Evolutionary conservation across 2,797 vertebrate genomes (phyloP).

Genomic region (Helostoma temminkii): DNA sequence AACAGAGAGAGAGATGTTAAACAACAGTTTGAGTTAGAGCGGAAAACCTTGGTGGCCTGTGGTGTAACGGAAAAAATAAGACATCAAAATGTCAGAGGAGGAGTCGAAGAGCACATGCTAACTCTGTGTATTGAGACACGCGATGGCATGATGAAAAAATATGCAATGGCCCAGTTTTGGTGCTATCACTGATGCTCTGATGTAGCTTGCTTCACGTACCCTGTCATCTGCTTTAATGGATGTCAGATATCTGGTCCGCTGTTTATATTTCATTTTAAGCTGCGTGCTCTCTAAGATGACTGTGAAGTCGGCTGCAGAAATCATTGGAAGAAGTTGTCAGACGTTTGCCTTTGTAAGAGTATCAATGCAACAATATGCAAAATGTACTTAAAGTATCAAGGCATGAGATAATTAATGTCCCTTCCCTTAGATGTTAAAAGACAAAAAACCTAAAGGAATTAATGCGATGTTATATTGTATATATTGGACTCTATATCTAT

Average conservation of each 20-base stretch:
- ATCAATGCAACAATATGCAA: too few relatives aligned
- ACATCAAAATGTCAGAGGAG: slow-evolving; percentile 32
- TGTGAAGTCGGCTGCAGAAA: too few relatives aligned
- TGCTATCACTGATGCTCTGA: slow-evolving; percentile 4
- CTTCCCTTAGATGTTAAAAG: too few relatives aligned
- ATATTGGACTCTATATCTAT: too few relatives aligned
- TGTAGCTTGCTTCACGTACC: neutral
- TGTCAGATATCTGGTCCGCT: slow-evolving; percentile 1
- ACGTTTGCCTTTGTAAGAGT: too few relatives aligned
- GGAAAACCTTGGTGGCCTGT: slow-evolving; percentile 50
- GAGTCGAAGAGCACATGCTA: slow-evolving; percentile 41
- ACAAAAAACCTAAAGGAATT: too few relatives aligned
- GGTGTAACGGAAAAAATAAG: slow-evolving; percentile 54
- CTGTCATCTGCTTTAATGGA: neutral
- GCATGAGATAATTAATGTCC: too few relatives aligned
- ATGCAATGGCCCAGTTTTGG: slow-evolving; percentile 19
- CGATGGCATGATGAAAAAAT: slow-evolving; percentile 43
- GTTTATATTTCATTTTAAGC: neutral
- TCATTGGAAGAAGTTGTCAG: too few relatives aligned
- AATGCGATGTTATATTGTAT: too few relatives aligned
- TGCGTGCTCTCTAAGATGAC: neutral
- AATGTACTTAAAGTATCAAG: too few relatives aligned
- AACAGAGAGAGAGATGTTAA: neutral
- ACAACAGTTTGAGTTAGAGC: slow-evolving; percentile 16
- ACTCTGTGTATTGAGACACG: slow-evolving; percentile 37